Percentiles rank a stretch among this genome's conserved stretches.
phyloP scores from a whole-genome alignment of 2,797 vertebrate species.

The Enteromius thamalakanensis region DNA sequence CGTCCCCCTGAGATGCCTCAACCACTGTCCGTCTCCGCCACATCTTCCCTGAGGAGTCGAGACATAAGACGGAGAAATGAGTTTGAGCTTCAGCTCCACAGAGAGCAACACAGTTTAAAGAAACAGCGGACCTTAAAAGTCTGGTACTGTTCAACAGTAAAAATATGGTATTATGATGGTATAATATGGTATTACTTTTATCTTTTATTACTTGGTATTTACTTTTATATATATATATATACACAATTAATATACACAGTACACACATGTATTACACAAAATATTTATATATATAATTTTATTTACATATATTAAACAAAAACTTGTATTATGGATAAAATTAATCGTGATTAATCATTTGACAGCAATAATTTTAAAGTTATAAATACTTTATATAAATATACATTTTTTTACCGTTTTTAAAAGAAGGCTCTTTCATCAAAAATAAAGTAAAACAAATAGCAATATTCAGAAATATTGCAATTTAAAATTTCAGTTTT shows the following conservation, averaged over 20 bases:
- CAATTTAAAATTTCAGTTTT: not conserved
- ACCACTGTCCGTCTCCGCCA: constrained; percentile 84
- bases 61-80: not conserved
- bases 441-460: not conserved
- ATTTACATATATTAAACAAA: no score
- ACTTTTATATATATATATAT: no score
- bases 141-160: not conserved
- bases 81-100: not conserved
- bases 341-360: no score
- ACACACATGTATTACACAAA: no score
- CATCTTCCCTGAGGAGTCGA: constrained; percentile 86
- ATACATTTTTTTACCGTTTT: not conserved
- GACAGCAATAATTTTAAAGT: not conserved
- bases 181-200: no score
- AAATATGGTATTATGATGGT: not conserved
- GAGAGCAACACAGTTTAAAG: not conserved
- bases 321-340: no score
- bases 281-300: no score
- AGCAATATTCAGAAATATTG: not conserved
- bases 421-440: not conserved
- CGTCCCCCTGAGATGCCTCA: constrained; percentile 93
- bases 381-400: not conserved
- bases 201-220: no score
- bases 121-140: not conserved
- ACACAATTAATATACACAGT: no score